A percentile compares a stretch with the other conserved stretches of the same genome.
These are phyloP conservation scores for Myotis findleyi DNA, from an alignment of 2,797 vertebrate species.

Conservation along the genomic window DNA sequence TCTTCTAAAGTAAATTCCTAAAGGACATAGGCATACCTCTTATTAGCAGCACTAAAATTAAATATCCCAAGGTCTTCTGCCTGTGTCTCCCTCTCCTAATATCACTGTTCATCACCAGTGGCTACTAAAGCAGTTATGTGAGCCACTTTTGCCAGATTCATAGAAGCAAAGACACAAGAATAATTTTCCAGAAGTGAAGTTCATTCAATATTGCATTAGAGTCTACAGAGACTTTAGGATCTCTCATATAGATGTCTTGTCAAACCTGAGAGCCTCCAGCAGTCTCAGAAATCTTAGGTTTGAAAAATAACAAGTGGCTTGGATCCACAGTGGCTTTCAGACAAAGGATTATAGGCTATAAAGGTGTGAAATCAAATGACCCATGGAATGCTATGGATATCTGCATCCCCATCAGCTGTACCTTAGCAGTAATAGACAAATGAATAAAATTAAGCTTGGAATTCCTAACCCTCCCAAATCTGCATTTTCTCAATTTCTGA, in stretches of 20 bases:
- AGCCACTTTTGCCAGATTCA: background rate
- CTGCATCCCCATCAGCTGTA: background rate
- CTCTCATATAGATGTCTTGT: background rate
- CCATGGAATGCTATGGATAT: background rate
- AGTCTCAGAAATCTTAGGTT: background rate
- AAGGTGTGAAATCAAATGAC: background rate
- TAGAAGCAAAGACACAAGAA: background rate
- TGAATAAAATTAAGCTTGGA: background rate
- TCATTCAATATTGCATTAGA: background rate
- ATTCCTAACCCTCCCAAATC: background rate
- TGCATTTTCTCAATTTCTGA: background rate
- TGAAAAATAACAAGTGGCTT: background rate
- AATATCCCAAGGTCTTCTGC: background rate
- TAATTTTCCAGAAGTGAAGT: background rate
- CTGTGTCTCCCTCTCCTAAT: background rate
- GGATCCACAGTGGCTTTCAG: background rate
- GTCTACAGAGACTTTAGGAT: background rate
- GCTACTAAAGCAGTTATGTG: background rate
- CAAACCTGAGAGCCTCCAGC: background rate
- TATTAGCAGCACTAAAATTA: background rate
- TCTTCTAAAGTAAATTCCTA: background rate
- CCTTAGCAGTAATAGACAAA: background rate
- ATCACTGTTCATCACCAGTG: background rate
- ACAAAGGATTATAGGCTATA: background rate
- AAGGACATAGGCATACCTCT: background rate